Conservation (phyloP, 2,888 invertebrate genomes). For the Adelphocoris suturalis region DNA sequence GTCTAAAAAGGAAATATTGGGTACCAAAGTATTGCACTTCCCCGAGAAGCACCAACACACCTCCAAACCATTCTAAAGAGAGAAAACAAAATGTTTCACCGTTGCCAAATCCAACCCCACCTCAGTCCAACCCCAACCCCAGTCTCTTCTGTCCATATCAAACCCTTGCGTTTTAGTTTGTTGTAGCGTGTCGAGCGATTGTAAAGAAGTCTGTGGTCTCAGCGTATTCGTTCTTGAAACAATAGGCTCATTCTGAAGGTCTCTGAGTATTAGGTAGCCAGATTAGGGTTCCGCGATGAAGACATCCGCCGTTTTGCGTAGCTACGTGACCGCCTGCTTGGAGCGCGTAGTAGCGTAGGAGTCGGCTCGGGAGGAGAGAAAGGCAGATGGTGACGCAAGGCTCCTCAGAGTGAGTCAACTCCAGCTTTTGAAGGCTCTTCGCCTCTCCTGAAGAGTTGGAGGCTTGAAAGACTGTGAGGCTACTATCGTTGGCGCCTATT, state of each 20-base stretch:
- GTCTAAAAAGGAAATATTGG: too few relatives aligned
- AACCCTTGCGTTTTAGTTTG: too few relatives aligned
- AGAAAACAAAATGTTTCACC: too few relatives aligned
- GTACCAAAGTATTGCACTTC: too few relatives aligned
- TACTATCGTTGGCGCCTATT: background rate
- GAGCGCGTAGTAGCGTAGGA: conserved; percentile 32
- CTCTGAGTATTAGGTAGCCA: background rate
- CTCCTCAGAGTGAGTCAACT: conserved; percentile 8
- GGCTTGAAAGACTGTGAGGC: background rate
- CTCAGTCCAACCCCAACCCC: too few relatives aligned
- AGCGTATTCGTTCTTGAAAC: background rate
- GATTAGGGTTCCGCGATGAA: conserved; percentile 8
- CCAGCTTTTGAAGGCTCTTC: conserved; percentile 26
- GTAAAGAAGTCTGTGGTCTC: too few relatives aligned
- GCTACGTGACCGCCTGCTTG: background rate
- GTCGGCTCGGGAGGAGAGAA: background rate
- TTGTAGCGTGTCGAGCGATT: too few relatives aligned
- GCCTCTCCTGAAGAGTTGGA: background rate
- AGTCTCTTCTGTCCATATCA: too few relatives aligned
- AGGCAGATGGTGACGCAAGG: conserved; percentile 30
- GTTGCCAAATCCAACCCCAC: too few relatives aligned
- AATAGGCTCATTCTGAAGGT: conserved; percentile 4
- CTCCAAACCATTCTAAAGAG: too few relatives aligned
- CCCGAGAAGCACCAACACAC: too few relatives aligned
- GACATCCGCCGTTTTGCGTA: conserved; percentile 19